A percentile compares a stretch with the other conserved stretches of the same genome.
Conservation (phyloP, 2,888 invertebrate genomes). For the Drosophila mettleri region DNA sequence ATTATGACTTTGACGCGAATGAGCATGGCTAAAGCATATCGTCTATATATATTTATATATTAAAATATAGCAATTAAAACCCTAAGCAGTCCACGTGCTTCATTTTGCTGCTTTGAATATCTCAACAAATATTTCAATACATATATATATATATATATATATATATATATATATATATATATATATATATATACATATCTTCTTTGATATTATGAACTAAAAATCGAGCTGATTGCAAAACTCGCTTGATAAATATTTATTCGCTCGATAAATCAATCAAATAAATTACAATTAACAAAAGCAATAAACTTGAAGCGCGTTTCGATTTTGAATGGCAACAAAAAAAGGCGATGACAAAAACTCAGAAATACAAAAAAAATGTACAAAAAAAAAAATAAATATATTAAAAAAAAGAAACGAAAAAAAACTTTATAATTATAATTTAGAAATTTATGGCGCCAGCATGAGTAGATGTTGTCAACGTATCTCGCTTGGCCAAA, state of each 20-base stretch:
- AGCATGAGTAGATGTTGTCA: constrained; percentile 27
- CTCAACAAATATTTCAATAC: constrained; percentile 2
- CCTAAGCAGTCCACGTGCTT: constrained; percentile 44
- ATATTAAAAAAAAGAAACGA: constrained; percentile 6
- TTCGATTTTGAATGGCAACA: constrained; percentile 45
- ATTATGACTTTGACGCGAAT: constrained; percentile 67
- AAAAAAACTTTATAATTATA: constrained; percentile 66
- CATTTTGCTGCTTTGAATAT: constrained; percentile 1
- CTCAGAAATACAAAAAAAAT: constrained; percentile 20
- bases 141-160: neutral
- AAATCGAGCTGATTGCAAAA: constrained; percentile 66
- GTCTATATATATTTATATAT: neutral
- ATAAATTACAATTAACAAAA: constrained; percentile 80
- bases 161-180: neutral
- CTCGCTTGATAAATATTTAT: constrained; percentile 77
- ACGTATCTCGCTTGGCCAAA: constrained; percentile 9
- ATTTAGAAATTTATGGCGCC: constrained; percentile 73
- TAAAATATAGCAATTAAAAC: constrained; percentile 30
- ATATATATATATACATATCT: neutral
- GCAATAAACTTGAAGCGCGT: constrained; percentile 69
- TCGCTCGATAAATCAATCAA: constrained; percentile 78
- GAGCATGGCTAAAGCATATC: neutral
- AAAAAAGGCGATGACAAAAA: constrained; percentile 37
- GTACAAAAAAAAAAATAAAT: constrained; percentile 5
- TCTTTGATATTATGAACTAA: constrained; percentile 32